Base-by-base conservation (phyloP, 2,797 vertebrate species). In the Chelidonichthys spinosus region DNA sequence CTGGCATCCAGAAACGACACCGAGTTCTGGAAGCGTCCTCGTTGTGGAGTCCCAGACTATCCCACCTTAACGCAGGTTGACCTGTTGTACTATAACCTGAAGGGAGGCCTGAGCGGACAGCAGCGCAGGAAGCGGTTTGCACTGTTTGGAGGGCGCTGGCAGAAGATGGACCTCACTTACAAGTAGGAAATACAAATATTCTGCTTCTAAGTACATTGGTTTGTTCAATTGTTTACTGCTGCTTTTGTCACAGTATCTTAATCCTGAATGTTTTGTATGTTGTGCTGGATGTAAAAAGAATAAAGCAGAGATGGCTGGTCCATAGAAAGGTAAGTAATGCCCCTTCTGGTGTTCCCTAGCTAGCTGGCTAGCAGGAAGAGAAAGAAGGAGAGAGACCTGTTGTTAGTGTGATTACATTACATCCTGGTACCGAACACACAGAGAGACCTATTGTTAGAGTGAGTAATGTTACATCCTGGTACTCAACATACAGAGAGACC, bases 151-250 rank as follows among this genome's bases (percentile, higher is more conserved):
- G 96, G 96, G 0, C 96, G 95, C 70, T 98, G 96, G 97, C 96
- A 97, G 75, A 98, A 96, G 89, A 96, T 87, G 0, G 86, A 96
- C 69, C 95, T 98, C 88, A 97, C 96, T 17, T 98, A 98, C 93
- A 96, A 93, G 97, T 98, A 95, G 82, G 86, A 78, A 62, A 63
- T 25, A 71, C 18, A 55, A 7, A 56, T 2, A 7, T 18, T 14
- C 5, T 60, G 7, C 25, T 25, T 25, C 25, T 11, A 0, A 17
- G 17, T 50, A 7, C 9, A 11, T 7, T 54, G 14, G 11, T 59
- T 72, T 7, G n/a, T 52, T 49, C 17, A n/a, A 9, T 4, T 11
- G 8, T 52, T 72, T 36, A 0, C 32, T 32, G 10, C 46, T 5
- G 7, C 10, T 39, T 33, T 15, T n/a, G 6, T 25, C 47, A 33